Conservation (phyloP, 2,113 vertebrate genomes). For the Ailuropoda melanoleuca region DNA sequence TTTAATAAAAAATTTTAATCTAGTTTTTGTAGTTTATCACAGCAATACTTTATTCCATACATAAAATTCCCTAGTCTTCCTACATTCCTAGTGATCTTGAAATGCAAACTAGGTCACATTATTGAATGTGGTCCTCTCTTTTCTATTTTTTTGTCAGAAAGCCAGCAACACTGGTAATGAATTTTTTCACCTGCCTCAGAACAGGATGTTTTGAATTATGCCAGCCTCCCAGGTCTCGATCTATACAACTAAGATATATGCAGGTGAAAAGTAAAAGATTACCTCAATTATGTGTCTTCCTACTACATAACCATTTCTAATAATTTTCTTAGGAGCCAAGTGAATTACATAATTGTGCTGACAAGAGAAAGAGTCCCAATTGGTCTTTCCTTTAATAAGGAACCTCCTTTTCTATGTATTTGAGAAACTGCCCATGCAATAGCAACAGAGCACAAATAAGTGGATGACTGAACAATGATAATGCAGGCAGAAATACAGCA, state of each 20-base stretch:
- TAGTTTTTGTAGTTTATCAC: not conserved
- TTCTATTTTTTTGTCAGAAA: not conserved
- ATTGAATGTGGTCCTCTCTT: not conserved
- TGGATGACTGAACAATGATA: not conserved
- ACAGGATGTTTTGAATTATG: not conserved
- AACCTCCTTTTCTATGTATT: not conserved
- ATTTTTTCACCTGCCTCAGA: not conserved
- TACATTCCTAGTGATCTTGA: not conserved
- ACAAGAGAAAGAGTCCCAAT: not conserved
- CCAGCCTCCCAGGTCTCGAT: not conserved
- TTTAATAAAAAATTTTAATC: not conserved
- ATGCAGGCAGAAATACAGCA: not conserved
- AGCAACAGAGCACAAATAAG: not conserved
- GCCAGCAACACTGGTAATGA: not conserved
- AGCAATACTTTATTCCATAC: not conserved
- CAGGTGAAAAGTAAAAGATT: not conserved
- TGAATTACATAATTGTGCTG: not conserved
- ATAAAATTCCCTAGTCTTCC: not conserved
- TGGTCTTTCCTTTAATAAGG: constrained; percentile 6
- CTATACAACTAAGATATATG: not conserved
- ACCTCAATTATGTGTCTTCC: not conserved
- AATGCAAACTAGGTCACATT: not conserved
- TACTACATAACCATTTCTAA: constrained; percentile 5
- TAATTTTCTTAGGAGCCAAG: not conserved
- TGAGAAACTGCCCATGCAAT: not conserved